Evolutionary conservation across 2,113 vertebrate species (phyloP), one percentile per base, ranked within the genome.

Genomic region (Syrrhaptes paradoxus): DNA sequence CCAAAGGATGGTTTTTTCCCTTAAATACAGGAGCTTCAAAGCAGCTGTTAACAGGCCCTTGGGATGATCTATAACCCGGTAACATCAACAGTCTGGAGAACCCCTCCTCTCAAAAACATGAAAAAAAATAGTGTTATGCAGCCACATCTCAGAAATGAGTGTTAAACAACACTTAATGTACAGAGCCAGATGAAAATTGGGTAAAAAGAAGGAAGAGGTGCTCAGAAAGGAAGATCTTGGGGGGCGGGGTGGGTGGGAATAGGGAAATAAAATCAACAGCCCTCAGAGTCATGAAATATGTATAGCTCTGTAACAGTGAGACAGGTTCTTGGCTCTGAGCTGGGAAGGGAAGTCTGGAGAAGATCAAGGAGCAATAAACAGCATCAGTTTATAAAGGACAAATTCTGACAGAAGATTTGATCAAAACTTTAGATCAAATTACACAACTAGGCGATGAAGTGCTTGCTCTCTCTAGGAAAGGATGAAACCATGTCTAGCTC

Each of bases 371-470:
- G 70, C 81, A 91, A 76, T 87, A 90, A 94, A 87, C 65, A 87
- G 55, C 38, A 28, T 92, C 70, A 68, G 54, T 83, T 95, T 78
- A 43, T 85, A 79, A 82, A 72, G 66, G 66, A 82, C 84, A 85
- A 72, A 85, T 78, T 91, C 65, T 91, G 61, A 57, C 57, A 54
- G 65, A 77, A 91, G 66, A 82, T 87, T 68, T 63, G 70, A 95
- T 95, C 86, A 86, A 71, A 96, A 87, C 68, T 93, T 97, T 74
- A 80, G 51, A 78, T 95, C 34, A 55, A 81, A 74, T 97, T 90
- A 63, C 48, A 57, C 21, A 65, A 72, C 36, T 45, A 89, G 77
- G 36, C 4, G 9, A 90, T 78, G 72, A 92, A 89, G 84, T 20
- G 34, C 34, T 80, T 48, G 38, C 52, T 90, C 45, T 93, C 4